Conservation (phyloP, 2,113 vertebrate genomes). For the Eclectus roratus region DNA sequence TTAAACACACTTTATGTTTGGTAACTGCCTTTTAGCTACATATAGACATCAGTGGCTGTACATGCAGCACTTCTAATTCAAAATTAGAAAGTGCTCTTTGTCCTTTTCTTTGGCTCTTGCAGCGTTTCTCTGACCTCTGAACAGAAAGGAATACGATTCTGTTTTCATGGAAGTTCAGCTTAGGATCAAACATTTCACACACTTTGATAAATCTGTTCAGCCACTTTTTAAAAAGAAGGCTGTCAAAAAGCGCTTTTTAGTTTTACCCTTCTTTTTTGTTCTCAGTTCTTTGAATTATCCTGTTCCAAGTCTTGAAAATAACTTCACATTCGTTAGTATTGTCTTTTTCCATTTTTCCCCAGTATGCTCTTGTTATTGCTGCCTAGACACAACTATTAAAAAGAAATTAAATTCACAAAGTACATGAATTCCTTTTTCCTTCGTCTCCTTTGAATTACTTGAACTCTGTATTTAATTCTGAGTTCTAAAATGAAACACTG, state of each 20-base stretch:
- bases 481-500: neutral
- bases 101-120: neutral
- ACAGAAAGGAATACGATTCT: conserved; percentile 15
- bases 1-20: neutral
- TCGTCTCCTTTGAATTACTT: conserved; percentile 29
- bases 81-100: neutral
- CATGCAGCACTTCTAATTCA: neutral
- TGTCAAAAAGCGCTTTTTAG: neutral
- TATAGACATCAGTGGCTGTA: neutral
- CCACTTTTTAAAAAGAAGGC: neutral
- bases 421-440: neutral
- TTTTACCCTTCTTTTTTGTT: conserved; percentile 12
- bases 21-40: neutral
- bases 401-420: conserved; percentile 12
- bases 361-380: neutral
- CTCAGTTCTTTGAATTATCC: conserved; percentile 38
- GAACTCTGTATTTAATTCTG: conserved; percentile 57
- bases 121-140: neutral
- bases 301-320: conserved; percentile 15
- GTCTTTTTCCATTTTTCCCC: neutral
- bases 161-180: conserved; percentile 38
- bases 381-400: neutral
- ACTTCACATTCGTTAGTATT: neutral
- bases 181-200: conserved; percentile 36
- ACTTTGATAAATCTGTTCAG: conserved; percentile 41